These are phyloP conservation scores for Siderastrea radians DNA, from an alignment of 92 coral and sea anemone species.

Conservation along the genomic window DNA sequence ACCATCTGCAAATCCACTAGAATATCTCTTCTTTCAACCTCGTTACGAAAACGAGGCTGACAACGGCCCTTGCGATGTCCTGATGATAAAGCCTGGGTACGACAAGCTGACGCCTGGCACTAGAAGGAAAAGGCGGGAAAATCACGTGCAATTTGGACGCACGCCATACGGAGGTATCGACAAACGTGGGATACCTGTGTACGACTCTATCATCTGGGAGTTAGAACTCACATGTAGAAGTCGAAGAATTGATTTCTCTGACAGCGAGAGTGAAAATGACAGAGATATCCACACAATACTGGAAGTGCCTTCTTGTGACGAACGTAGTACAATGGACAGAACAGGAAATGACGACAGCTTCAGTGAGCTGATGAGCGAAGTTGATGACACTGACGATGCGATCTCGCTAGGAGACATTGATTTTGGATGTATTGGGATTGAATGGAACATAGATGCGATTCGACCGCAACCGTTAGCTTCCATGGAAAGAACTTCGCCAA, in stretches of 20 bases:
- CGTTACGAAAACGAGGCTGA: constrained; percentile 31
- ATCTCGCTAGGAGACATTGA: not conserved
- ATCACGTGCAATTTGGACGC: not conserved
- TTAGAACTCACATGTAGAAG: not conserved
- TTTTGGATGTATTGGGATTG: not conserved
- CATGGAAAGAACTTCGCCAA: not conserved
- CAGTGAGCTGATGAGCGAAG: not conserved
- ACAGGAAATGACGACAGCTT: not conserved
- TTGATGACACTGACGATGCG: not conserved
- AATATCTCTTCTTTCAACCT: constrained; percentile 18
- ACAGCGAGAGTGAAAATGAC: not conserved
- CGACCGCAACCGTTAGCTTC: not conserved
- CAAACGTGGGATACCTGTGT: constrained; percentile 5
- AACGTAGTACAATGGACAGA: constrained; percentile 13
- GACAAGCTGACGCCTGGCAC: constrained; percentile 23
- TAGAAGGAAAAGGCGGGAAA: constrained; percentile 28
- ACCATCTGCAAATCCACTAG: constrained; percentile 16
- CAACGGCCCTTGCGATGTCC: constrained; percentile 4
- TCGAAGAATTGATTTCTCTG: not conserved
- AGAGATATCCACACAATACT: constrained; percentile 15
- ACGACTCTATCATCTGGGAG: constrained; percentile 13
- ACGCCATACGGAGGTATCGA: not conserved
- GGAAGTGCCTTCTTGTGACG: constrained; percentile 31
- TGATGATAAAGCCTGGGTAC: constrained; percentile 28
- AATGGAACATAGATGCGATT: not conserved